Evolutionary conservation across 2,888 invertebrate species (phyloP).

Genomic region (Noctua fimbriata): DNA sequence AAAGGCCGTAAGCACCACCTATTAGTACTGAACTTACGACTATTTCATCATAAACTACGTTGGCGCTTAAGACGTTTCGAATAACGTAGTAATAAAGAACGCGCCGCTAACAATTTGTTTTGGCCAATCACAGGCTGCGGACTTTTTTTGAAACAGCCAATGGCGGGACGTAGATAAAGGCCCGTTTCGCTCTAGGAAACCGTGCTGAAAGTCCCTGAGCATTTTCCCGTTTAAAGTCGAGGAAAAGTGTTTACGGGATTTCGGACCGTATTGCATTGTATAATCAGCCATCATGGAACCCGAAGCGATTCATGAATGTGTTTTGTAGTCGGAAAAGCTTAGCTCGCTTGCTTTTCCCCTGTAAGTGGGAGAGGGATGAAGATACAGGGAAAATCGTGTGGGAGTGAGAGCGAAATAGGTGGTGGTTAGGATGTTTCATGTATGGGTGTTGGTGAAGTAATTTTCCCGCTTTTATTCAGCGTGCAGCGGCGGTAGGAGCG

Average conservation of each 20-base stretch:
- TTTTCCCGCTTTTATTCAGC: constrained; percentile 89
- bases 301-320: constrained; percentile 84
- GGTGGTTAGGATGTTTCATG: constrained; percentile 79
- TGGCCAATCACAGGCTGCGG: constrained; percentile 88
- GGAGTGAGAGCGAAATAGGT: constrained; percentile 75
- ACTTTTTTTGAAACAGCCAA: constrained; percentile 89
- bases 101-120: constrained; percentile 89
- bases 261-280: constrained; percentile 86
- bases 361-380: constrained; percentile 73
- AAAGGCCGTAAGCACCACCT: constrained; percentile 64
- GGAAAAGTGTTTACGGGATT: constrained; percentile 83
- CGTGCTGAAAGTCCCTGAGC: constrained; percentile 78
- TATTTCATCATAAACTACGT: constrained; percentile 63
- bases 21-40: constrained; percentile 67
- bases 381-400: constrained; percentile 61
- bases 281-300: constrained; percentile 90
- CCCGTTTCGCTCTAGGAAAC: constrained; percentile 79
- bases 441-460: constrained; percentile 80
- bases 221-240: constrained; percentile 71
- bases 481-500: constrained; percentile 74
- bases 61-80: constrained; percentile 80
- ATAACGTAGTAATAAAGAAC: constrained; percentile 83
- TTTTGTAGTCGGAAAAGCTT: constrained; percentile 81
- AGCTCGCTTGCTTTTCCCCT: constrained; percentile 80
- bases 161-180: constrained; percentile 87